Base-by-base conservation (phyloP, 2,113 vertebrate species). In the Pelecanoides urinatrix region DNA sequence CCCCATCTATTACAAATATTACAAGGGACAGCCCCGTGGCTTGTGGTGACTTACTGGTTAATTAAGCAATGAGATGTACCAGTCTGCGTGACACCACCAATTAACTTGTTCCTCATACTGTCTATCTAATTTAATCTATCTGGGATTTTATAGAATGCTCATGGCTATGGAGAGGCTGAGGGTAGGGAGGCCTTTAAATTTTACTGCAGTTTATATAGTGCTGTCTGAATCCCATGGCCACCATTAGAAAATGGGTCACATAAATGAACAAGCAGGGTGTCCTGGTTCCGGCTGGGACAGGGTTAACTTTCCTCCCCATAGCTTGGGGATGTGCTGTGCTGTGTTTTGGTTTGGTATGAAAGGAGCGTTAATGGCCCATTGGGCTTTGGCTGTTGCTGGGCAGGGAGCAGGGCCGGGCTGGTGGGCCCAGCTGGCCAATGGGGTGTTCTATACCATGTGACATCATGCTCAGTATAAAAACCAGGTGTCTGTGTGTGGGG, bases 1-100 rank as follows among this genome's bases (percentile, higher is more conserved):
- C 53, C 32, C 36, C 36, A 21, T 52, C 44, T 85, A 30, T 67
- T 86, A 89, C 34, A 65, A 42, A 27, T 78, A 77, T 72, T 88
- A 22, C 29, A 84, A n/a, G 11, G 82, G 88, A 77, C 47, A 92
- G 58, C 40, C 83, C 72, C 72, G 40, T 6, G 0, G 1, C 27
- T 71, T 88, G 50, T 83, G 47, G 74, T 93, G 77, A 88, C 68
- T 90, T 93, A 76, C 21, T 86, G 52, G 74, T 94, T 94, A 94
- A 88, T 96, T 88, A 90, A 81, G 42, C 78, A 93, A 53, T 56
- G 75, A 88, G 74, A 83, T 72, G 22, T 76, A 78, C 55, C 52
- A 58, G 17, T 25, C 42, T 49, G 65, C 26, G 29, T 92, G 70
- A 86, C 38, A 80, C 53, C 36, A 75, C 34, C 72, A 86, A 83